phyloP scores from a whole-genome alignment of 2,113 vertebrate genomes.

The Aramus guarauna region DNA sequence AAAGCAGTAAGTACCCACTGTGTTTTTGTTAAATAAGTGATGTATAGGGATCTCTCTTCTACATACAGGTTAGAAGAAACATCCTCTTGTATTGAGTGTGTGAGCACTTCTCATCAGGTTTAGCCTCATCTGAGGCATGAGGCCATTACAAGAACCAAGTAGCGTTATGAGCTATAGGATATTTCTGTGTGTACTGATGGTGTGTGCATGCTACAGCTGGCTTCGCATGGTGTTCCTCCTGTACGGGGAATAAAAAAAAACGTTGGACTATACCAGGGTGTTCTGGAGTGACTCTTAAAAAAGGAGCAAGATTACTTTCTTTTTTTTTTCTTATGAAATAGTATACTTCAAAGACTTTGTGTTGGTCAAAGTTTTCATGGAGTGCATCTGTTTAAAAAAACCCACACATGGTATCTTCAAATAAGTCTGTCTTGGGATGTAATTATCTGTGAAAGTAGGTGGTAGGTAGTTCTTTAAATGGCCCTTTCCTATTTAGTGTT shows the following conservation, averaged over 20 bases:
- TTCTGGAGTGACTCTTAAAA: not conserved
- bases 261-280: not conserved
- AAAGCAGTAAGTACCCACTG: not conserved
- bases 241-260: not conserved
- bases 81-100: not conserved
- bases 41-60: not conserved
- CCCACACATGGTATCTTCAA: accelerated
- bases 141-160: not conserved
- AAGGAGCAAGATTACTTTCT: not conserved
- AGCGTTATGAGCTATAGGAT: accelerated
- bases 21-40: not conserved
- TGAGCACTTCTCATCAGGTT: not conserved
- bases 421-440: not conserved
- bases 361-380: not conserved
- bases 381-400: not conserved
- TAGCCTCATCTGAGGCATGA: not conserved
- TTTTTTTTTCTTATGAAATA: not conserved
- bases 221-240: not conserved
- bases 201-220: not conserved
- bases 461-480: not conserved
- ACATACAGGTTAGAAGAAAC: not conserved
- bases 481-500: not conserved
- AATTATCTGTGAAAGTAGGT: not conserved
- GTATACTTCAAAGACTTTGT: not conserved
- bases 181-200: not conserved